Base-by-base conservation (phyloP, 2,797 vertebrate species). In the Chlorospingus flavigularis region DNA sequence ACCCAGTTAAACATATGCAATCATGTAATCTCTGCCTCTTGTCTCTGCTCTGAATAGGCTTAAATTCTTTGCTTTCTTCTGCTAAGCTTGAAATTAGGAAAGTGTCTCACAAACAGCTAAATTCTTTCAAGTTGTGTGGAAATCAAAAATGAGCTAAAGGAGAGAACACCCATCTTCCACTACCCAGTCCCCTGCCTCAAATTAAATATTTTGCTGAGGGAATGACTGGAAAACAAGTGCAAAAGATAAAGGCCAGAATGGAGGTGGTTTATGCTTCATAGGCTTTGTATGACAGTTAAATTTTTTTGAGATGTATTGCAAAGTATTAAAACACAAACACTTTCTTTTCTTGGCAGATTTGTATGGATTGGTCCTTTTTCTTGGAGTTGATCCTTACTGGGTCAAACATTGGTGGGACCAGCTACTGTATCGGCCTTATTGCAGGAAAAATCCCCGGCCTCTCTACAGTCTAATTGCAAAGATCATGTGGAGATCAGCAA, bases 331-430 rank as follows among this genome's bases (percentile, higher is more conserved):
- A 45, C 20, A 55, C 5, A 68, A 88, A 60, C 9, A 33, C 9
- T 53, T 66, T 85, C 3, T 96, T 93, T 94, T 87, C 55, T 95
- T 89, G 91, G 53, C 96, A 99, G 99, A 99, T 98, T 97, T 99
- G 26, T 99, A 99, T 63, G 99, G 99, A 47, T 98, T 99, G 45
- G 98, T 99, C n/a, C 98, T 99, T 85, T 99, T 99, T 90, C 98
- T 99, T 94, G 99, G 99, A 88, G 97, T 99, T n/a, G 99, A 99
- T 94, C 99, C 99, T 18, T 99, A 99, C 96, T 99, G 99, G 98
- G 98, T 99, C 18, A 99, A 99, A 91, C 98, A 99, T 86, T 99
- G 99, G 99, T 99, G 99, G 99, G 98, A 98, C 92, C 99, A 98
- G 58, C 98, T 99, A 89, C 98, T 99, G 3, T 99, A 99, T 96